Conservation (phyloP, 2,113 vertebrate species). For the Silurus asotus region DNA sequence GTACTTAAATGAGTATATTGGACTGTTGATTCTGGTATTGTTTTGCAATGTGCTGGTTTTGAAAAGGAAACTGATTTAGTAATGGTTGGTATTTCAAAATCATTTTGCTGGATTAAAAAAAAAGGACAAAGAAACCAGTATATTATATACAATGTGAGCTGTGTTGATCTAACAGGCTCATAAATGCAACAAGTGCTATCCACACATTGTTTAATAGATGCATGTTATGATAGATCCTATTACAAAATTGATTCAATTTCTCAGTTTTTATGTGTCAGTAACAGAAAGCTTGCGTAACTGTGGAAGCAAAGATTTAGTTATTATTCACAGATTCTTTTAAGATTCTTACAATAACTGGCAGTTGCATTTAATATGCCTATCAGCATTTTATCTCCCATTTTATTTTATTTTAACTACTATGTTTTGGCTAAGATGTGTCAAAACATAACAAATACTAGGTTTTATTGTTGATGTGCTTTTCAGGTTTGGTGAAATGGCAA, state of each 20-base stretch:
- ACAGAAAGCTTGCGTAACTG: neutral
- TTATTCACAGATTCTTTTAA: neutral
- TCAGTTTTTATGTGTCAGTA: neutral
- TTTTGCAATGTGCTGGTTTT: constrained; percentile 20
- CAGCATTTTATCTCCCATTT: neutral
- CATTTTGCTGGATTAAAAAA: neutral
- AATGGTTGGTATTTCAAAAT: neutral
- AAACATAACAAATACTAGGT: neutral
- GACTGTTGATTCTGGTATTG: neutral
- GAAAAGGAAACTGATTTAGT: neutral
- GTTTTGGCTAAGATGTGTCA: neutral
- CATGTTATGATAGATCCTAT: constrained; percentile 24
- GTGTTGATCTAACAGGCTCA: neutral
- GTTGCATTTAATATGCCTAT: neutral
- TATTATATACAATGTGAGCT: neutral
- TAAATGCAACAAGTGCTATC: neutral
- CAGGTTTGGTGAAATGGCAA: neutral
- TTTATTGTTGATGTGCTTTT: neutral
- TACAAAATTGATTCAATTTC: constrained; percentile 39
- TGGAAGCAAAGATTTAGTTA: neutral
- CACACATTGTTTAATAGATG: neutral
- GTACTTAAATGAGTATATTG: constrained; percentile 1
- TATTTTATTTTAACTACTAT: neutral
- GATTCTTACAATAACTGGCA: neutral
- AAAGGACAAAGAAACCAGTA: neutral